Base-by-base conservation (phyloP, 2,797 vertebrate genomes). In the Gallinago solitaria region DNA sequence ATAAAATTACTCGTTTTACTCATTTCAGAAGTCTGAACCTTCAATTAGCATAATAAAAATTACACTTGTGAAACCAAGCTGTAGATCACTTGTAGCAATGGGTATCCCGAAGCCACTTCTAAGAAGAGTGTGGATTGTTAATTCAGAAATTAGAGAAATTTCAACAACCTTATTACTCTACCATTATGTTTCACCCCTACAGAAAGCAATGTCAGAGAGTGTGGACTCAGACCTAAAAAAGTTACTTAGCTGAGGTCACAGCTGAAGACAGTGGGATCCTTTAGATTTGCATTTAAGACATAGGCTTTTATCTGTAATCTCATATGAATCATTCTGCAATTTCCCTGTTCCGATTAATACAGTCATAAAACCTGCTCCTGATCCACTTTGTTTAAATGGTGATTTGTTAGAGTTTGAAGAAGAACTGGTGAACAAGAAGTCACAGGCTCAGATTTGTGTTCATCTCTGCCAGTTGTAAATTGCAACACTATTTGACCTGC, bases 1-100 rank as follows among this genome's bases (percentile, higher is more conserved):
- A 91, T 87, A 92, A 93, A 89, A 89, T 64, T 18, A 48, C 32
- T 54, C 48, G 61, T 89, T 94, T 90, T 93, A 54, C 71, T 94
- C 37, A 67, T 89, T 89, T 90, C 79, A 48, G 79, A 94, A 88
- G 59, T 67, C 73, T 91, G 89, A 95, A 90, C 50, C 28, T 91
- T 86, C 61, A 83, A 78, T 95, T 83, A 90, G 6, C 0, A 0
- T 83, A 61, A 86, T 65, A 81, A 85, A 91, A 92, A 76, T 65
- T 83, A 60, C 32, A 63, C 9, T 79, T 83, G 59, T 3, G 33
- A 96, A 96, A 63, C 37, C 19, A 85, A 87, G 57, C 9, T 86
- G 50, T 89, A 69, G 82, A 50, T 87, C 84, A 65, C 39, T 88
- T 76, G 37, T 91, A 63, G 39, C n/a, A 91, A 13, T 63, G 59